These are phyloP conservation scores for Sminthopsis crassicaudata DNA, from an alignment of 2,113 vertebrate species.

Conservation along the genomic window DNA sequence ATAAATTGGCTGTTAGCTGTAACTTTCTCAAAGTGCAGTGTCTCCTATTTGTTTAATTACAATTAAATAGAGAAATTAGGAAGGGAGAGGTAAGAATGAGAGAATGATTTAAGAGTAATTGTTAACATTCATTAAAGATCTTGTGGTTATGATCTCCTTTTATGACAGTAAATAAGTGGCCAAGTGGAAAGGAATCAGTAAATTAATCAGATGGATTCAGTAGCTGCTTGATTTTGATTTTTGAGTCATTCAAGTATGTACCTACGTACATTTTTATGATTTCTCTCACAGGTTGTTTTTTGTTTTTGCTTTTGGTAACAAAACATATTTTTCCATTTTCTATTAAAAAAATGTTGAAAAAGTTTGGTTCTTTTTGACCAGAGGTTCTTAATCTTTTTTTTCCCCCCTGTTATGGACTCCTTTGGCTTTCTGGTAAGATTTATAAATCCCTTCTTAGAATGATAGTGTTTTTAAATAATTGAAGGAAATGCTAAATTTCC, in stretches of 20 bases:
- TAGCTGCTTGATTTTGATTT: conserved; percentile 51
- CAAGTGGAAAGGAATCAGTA: conserved; percentile 68
- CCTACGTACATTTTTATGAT: conserved; percentile 61
- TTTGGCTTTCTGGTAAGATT: not conserved
- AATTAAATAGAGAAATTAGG: conserved; percentile 22
- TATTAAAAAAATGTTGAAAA: conserved; percentile 47
- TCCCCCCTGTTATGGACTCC: not conserved
- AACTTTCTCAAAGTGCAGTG: conserved; percentile 1
- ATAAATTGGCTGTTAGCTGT: conserved; percentile 30
- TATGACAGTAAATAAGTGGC: conserved; percentile 61
- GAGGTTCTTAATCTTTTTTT: not conserved
- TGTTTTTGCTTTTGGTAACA: not conserved
- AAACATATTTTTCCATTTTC: conserved; percentile 48
- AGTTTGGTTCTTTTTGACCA: conserved; percentile 53
- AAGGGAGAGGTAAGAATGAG: conserved; percentile 40
- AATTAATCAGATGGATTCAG: conserved; percentile 52
- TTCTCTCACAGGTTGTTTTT: conserved; percentile 18
- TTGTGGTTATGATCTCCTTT: conserved; percentile 61
- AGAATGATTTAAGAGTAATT: conserved; percentile 57
- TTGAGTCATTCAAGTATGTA: conserved; percentile 59
- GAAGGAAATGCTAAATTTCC: not conserved
- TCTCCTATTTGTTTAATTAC: not conserved
- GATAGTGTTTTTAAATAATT: not conserved
- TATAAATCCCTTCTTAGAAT: not conserved
- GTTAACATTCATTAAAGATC: conserved; percentile 48